Base-by-base conservation (phyloP, 2,888 invertebrate species). In the Stramonita haemastoma region DNA sequence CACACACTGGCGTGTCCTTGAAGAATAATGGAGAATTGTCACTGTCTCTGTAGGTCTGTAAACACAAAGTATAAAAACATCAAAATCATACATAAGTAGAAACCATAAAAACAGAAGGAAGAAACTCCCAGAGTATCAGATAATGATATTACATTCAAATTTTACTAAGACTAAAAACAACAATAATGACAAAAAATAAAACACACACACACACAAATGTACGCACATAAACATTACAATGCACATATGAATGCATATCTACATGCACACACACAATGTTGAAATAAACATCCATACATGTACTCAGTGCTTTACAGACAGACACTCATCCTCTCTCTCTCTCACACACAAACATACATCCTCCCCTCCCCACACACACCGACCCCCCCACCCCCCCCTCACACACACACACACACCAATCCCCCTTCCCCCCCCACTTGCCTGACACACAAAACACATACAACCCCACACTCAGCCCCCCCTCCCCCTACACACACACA, bases 21-120 rank as follows among this genome's bases (percentile, higher is more conserved):
- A 95, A 92, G 60, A 92, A 91, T 88, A 89, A 90, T 11, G 95
- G 95, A 15, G 92, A 90, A 77, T 92, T 91, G 17, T 93, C 93
- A 36, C 88, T 83, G 13, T 70, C 81, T 90, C 89, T 91, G 73
- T 89, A 89, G n/a, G 93, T 91, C 94, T 94, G 91, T 15, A 91
- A 90, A 90, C 2, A 77, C 77, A 77, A 77, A 77, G 19, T 73
- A 19, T 73, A 46, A 46, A 8, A 2, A 2, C 46, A 46, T 46
- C 46, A 46, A 46, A 46, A 46, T 46, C 46, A 46, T 46, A 46
- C 4, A 5, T 46, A 46, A 8, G 46, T 46, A 46, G 46, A 46
- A 46, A 46, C 46, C 46, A 5, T 46, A 5, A 46, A 46, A 46
- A 46, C 46, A 46, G 8, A 46, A 46, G 46, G 46, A 46, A 46